Percentiles rank a stretch among this genome's conserved stretches.
These are phyloP conservation scores for Alca torda DNA, from an alignment of 2,797 vertebrate genomes.

Conservation along the genomic window DNA sequence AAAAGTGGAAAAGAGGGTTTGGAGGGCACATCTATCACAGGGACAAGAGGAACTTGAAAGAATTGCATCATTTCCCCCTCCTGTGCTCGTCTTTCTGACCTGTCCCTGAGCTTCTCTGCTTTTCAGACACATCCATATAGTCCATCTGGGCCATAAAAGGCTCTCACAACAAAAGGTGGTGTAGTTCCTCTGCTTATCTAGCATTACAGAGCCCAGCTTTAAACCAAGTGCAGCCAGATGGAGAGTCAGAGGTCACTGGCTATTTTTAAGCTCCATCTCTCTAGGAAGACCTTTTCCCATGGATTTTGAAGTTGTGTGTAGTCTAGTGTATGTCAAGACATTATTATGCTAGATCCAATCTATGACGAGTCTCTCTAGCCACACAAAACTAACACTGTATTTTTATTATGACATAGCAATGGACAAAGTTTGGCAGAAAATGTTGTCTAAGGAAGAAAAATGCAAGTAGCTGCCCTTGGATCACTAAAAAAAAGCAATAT, in stretches of 20 bases:
- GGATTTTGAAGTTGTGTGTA: conserved; percentile 44
- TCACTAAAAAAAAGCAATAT: not conserved
- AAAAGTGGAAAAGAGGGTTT: not conserved
- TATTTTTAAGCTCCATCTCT: conserved; percentile 56
- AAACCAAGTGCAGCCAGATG: conserved; percentile 32
- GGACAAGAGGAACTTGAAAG: not conserved
- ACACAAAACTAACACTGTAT: not conserved
- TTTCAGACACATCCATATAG: not conserved
- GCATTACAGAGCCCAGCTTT: conserved; percentile 16
- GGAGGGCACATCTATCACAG: not conserved
- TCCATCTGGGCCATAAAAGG: not conserved
- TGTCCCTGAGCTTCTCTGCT: not conserved
- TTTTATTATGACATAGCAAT: not conserved
- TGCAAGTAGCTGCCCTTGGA: not conserved
- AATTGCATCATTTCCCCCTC: not conserved
- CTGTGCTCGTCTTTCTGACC: not conserved
- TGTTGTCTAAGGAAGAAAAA: not conserved
- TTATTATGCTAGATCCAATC: not conserved
- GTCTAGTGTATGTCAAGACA: conserved; percentile 4
- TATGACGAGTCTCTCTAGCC: not conserved
- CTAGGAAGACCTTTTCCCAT: conserved; percentile 42
- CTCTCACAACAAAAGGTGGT: not conserved
- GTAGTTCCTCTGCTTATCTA: not conserved
- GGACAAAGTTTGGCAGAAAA: not conserved
- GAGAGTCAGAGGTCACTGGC: conserved; percentile 61